Conservation (phyloP, 2,113 vertebrate species). For the Anarrhichthys ocellatus region DNA sequence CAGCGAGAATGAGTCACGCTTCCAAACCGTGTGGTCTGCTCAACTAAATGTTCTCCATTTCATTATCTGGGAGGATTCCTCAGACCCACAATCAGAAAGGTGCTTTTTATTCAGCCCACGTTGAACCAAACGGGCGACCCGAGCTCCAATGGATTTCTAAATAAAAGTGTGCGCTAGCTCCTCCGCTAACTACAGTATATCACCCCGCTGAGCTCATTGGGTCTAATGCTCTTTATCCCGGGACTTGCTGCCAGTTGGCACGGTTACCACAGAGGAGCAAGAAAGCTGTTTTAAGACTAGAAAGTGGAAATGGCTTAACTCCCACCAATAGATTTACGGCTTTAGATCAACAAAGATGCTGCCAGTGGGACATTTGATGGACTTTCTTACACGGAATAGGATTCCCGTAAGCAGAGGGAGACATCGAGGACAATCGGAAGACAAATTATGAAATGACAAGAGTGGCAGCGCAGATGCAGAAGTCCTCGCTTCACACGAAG, state of each 20-base stretch:
- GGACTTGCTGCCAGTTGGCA: slow-evolving; percentile 62
- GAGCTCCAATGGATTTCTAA: slow-evolving; percentile 27
- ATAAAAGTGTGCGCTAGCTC: slow-evolving; percentile 34
- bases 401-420: slow-evolving; percentile 35
- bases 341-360: slow-evolving; percentile 58
- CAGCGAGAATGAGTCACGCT: slow-evolving; percentile 16
- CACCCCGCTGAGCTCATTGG: slow-evolving; percentile 51
- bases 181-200: slow-evolving; percentile 40
- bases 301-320: slow-evolving; percentile 58
- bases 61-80: background rate
- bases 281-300: slow-evolving; percentile 45
- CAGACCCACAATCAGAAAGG: background rate
- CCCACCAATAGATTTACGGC: slow-evolving; percentile 59
- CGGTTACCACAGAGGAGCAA: slow-evolving; percentile 40
- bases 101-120: background rate
- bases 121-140: background rate
- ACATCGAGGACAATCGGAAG: slow-evolving; percentile 22
- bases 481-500: background rate
- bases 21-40: background rate
- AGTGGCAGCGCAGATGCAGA: background rate
- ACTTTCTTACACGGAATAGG: slow-evolving; percentile 38
- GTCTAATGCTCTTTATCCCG: slow-evolving; percentile 56
- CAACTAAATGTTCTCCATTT: background rate
- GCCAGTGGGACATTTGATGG: slow-evolving; percentile 49
- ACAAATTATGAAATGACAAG: slow-evolving; percentile 2